Percentiles rank a stretch among this genome's conserved stretches.
These are phyloP conservation scores for Neogobius melanostomus DNA, from an alignment of 2,113 vertebrate genomes.

Conservation along the genomic window DNA sequence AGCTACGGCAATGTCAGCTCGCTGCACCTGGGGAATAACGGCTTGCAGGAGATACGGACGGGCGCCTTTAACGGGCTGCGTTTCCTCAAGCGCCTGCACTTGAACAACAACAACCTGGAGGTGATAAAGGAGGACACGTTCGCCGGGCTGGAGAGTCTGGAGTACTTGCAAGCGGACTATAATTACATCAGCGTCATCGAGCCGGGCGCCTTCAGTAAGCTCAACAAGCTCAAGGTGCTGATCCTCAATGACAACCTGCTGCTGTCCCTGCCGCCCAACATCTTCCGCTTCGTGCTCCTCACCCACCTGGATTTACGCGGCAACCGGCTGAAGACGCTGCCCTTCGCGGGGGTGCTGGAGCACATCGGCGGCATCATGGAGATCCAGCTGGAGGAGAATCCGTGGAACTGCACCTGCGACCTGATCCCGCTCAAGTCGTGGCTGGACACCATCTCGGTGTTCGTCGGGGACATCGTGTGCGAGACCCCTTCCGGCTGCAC, in stretches of 20 bases:
- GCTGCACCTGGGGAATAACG: constrained; percentile 95
- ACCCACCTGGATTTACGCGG: constrained; percentile 97
- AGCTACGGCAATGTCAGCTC: constrained; percentile 95
- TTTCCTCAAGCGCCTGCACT: constrained; percentile 90
- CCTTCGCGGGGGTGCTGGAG: constrained; percentile 94
- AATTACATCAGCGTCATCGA: constrained; percentile 98
- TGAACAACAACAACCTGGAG: constrained; percentile 98
- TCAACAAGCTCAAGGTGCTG: constrained; percentile 96
- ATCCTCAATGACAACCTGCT: constrained; percentile 99
- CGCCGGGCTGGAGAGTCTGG: constrained; percentile 90
- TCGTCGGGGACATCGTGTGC: constrained; percentile 95
- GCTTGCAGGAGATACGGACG: constrained; percentile 90
- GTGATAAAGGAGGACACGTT: constrained; percentile 93
- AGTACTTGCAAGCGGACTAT: constrained; percentile 97
- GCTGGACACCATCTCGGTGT: constrained; percentile 96
- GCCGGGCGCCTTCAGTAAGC: constrained; percentile 90
- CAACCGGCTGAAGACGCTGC: constrained; percentile 92
- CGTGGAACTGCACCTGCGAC: constrained; percentile 98
- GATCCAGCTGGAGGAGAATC: constrained; percentile 98
- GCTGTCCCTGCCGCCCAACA: constrained; percentile 90
- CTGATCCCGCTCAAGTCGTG: constrained; percentile 94
- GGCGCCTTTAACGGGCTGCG: constrained; percentile 92
- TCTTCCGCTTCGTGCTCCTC: constrained; percentile 96
- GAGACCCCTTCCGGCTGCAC: constrained; percentile 96
- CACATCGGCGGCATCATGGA: constrained; percentile 99